phyloP scores from a whole-genome alignment of 1,140 invertebrate genomes.

The Dryas iulia region DNA sequence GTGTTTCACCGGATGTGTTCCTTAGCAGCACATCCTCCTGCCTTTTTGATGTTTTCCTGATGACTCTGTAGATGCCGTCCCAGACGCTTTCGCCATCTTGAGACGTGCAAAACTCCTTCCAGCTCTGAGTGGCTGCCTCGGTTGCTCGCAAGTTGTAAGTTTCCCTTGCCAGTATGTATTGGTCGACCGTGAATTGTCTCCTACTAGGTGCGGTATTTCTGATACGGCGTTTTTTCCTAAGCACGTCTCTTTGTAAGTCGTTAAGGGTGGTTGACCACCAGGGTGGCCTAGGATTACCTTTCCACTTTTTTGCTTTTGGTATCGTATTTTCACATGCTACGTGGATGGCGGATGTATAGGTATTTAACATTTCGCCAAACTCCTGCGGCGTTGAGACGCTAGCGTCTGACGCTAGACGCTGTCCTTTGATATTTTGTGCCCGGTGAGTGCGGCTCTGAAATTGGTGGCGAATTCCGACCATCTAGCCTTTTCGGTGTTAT shows the following conservation, averaged over 20 bases:
- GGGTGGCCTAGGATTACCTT: conserved; percentile 5
- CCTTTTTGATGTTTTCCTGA: no score
- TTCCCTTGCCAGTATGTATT: conserved; percentile 26
- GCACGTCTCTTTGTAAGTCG: conserved; percentile 21
- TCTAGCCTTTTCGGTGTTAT: no score
- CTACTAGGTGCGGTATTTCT: conserved; percentile 33
- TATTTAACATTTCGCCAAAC: not conserved
- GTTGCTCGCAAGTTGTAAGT: conserved; percentile 12
- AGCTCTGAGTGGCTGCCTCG: no score
- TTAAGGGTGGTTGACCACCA: conserved; percentile 36
- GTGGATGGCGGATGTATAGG: conserved; percentile 20
- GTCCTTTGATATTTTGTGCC: no score
- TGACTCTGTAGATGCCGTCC: no score
- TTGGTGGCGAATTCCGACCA: no score
- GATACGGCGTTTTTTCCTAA: conserved; percentile 30
- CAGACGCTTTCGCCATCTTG: conserved; percentile 39
- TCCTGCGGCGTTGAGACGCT: no score
- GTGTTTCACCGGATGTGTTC: no score
- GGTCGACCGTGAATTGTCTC: conserved; percentile 12
- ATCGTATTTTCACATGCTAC: conserved; percentile 29
- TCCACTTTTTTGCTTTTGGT: conserved; percentile 1
- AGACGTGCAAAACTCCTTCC: conserved; percentile 40
- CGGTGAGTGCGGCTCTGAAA: no score
- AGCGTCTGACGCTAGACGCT: no score
- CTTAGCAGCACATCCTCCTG: no score